Evolutionary conservation across 2,888 invertebrate species (phyloP), one percentile per base, ranked within the genome.

Genomic region (Endotricha flammealis): DNA sequence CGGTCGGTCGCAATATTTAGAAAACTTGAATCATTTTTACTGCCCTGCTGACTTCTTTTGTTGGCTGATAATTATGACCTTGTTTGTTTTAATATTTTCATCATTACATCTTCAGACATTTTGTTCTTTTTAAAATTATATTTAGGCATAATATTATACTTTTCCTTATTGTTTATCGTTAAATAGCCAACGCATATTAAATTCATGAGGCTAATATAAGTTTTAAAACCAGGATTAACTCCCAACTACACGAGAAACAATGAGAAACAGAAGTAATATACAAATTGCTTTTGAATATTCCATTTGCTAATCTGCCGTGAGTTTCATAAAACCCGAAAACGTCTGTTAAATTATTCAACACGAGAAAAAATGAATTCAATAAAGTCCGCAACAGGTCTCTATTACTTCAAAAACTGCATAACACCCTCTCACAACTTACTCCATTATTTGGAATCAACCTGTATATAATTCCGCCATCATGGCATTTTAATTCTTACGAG

Each of bases 381-480:
- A 48, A 52, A 47, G 53, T 53, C 55, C 50, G 70, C 71, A 74
- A 73, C 74, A 73, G 70, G 74, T 72, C 53, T 53, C 58, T 39
- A 50, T 57, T 40, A 57, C 64, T 66, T 61, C 56, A 57, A 63
- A 69, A 70, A 65, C 48, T 50, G 48, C 46, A 52, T 50, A 44
- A 43, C 65, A 67, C 62, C 64, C 54, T 59, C 57, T 60, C 48
- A 48, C 53, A 57, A 69, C 67, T 67, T 64, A 61, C 56, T 64
- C 59, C 62, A 65, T 73, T 68, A 67, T 69, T 71, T 66, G 64
- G 58, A 59, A 67, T 64, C 58, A 63, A 57, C 63, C 62, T 61
- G 54, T 55, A 35, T 13, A 57, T 53, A 56, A 45, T 34, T 41
- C 30, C 31, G 12, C 24, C 14, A 16, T 14, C 37, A 40, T 40